phyloP scores from a whole-genome alignment of 2,113 vertebrate genomes.

The Aphelocoma coerulescens region DNA sequence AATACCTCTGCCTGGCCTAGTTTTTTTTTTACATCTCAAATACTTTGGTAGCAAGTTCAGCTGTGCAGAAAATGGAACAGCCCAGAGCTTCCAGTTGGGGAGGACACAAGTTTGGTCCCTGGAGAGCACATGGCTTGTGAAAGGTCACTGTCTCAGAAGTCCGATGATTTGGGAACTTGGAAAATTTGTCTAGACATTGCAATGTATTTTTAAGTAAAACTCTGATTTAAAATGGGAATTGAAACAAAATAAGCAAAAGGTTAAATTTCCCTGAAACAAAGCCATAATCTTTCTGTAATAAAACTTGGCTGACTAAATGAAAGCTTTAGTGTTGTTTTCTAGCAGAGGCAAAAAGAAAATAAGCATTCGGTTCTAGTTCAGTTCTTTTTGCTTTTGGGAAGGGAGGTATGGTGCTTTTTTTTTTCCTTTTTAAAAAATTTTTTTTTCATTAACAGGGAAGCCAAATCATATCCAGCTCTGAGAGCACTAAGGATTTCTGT shows the following conservation, averaged over 20 bases:
- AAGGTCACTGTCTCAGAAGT: not conserved
- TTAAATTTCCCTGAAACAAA: not conserved
- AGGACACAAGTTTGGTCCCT: not conserved
- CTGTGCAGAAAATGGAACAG: fast-evolving
- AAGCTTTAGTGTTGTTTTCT: not conserved
- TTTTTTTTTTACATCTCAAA: not conserved
- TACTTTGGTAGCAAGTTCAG: not conserved
- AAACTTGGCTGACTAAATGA: not conserved
- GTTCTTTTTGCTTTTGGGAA: not conserved
- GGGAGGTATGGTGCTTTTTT: not conserved
- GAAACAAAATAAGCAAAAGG: not conserved
- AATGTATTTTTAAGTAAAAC: not conserved
- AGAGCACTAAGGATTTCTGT: not conserved
- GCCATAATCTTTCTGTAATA: not conserved
- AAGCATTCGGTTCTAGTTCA: not conserved
- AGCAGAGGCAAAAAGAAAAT: not conserved
- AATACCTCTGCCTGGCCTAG: not conserved
- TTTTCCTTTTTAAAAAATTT: not conserved
- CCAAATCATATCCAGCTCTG: not conserved
- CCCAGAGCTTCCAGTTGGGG: not conserved
- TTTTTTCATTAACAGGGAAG: not conserved
- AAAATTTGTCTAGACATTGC: not conserved
- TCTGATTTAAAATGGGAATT: not conserved
- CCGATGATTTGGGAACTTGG: not conserved
- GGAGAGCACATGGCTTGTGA: fast-evolving